phyloP scores from a whole-genome alignment of 2,113 vertebrate genomes.

The Pterocles orientalis region DNA sequence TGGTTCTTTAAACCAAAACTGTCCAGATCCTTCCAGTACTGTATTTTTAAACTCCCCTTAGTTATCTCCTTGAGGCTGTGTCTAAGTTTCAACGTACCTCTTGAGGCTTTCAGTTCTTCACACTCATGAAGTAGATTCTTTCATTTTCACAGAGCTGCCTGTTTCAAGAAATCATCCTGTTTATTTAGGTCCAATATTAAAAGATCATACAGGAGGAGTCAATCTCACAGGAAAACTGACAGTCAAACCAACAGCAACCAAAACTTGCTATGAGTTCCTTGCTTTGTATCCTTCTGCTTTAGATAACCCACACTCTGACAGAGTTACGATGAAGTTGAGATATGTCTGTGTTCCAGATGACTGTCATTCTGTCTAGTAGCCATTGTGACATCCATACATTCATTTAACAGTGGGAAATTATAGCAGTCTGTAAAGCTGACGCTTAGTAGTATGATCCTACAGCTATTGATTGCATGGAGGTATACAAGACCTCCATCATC shows the following conservation, averaged over 20 bases:
- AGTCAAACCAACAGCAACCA: background rate
- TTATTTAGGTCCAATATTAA: background rate
- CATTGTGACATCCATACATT: background rate
- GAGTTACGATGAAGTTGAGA: background rate
- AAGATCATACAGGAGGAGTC: background rate
- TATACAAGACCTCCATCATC: background rate
- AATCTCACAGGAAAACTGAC: background rate
- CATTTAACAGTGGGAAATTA: background rate
- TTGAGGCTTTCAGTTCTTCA: background rate
- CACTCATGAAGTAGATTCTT: background rate
- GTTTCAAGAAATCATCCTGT: background rate
- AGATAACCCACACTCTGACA: rapidly evolving
- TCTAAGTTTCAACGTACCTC: background rate
- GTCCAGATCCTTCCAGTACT: background rate
- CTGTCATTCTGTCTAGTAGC: background rate
- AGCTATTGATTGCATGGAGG: background rate
- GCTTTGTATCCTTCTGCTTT: background rate
- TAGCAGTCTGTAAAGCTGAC: background rate
- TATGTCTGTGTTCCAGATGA: background rate
- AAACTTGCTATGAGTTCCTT: background rate
- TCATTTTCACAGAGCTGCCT: background rate
- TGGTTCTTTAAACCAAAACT: background rate
- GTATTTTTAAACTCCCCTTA: background rate
- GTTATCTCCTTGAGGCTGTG: background rate
- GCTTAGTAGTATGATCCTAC: background rate